Percentiles rank a stretch among this genome's conserved stretches.
These are phyloP conservation scores for Merluccius polli DNA, from an alignment of 2,797 vertebrate genomes.

Conservation along the genomic window DNA sequence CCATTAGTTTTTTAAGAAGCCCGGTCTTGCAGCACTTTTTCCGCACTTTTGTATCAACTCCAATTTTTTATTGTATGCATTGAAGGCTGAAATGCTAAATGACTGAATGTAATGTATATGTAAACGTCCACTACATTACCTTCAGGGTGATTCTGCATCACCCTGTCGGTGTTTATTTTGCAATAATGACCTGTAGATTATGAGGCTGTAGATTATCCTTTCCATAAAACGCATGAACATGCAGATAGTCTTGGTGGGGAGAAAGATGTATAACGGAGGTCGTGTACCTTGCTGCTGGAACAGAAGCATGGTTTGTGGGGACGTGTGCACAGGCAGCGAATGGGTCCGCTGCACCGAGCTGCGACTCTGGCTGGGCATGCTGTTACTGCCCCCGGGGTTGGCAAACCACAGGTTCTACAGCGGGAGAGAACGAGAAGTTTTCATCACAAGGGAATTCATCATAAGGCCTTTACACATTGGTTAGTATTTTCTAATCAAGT, in stretches of 20 bases:
- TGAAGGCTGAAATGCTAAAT: not conserved
- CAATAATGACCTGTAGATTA: too few species aligned
- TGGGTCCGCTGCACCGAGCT: conserved; percentile 94
- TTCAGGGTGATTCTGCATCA: too few species aligned
- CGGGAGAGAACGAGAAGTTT: conserved; percentile 31
- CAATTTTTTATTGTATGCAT: not conserved
- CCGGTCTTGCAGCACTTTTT: too few species aligned
- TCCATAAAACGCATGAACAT: not conserved
- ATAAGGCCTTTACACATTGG: not conserved
- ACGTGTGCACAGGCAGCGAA: conserved; percentile 92
- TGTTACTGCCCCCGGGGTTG: conserved; percentile 93
- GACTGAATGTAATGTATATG: too few species aligned
- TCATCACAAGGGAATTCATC: not conserved
- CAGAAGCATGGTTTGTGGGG: conserved; percentile 93
- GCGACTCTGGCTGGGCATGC: conserved; percentile 92
- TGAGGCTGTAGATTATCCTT: too few species aligned
- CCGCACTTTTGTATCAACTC: not conserved
- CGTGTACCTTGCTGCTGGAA: conserved; percentile 89
- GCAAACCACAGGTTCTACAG: conserved; percentile 89
- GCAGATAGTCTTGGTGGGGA: not conserved
- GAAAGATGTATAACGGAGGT: not conserved
- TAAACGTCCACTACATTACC: too few species aligned
- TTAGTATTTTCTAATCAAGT: not conserved
- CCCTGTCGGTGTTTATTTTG: too few species aligned
- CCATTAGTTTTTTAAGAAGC: not conserved